Conservation (phyloP, 1,140 invertebrate genomes). For the Yoshiicerus persimilis region DNA sequence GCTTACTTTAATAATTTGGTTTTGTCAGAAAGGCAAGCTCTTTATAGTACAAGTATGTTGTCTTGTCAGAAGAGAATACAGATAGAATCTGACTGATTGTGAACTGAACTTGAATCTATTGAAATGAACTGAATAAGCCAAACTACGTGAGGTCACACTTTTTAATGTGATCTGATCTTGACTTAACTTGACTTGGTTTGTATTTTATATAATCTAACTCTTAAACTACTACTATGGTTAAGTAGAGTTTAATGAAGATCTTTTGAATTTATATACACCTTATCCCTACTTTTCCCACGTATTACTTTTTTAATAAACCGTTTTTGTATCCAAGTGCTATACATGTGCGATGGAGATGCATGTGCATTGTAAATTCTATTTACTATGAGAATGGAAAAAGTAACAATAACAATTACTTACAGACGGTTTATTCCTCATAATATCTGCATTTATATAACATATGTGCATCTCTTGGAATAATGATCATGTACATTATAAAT, state of each 20-base stretch:
- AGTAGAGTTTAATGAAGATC: neutral
- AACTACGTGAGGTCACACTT: constrained; percentile 15
- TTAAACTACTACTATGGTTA: neutral
- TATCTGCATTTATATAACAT: no score
- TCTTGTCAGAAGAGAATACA: no score
- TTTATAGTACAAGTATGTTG: no score
- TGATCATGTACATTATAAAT: no score
- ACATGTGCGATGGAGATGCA: neutral
- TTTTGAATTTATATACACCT: neutral
- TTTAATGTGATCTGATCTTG: neutral
- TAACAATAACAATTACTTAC: constrained; percentile 2
- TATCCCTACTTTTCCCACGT: neutral
- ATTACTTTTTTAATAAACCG: no score
- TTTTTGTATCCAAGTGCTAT: no score
- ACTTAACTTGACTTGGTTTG: neutral
- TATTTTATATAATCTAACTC: no score
- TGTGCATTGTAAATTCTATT: no score
- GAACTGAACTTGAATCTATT: neutral
- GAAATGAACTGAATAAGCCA: neutral
- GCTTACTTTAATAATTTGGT: neutral
- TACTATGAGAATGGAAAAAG: neutral
- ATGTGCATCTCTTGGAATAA: no score
- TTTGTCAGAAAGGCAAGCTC: no score
- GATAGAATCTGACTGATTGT: no score
- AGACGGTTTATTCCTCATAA: neutral